Percentiles rank a stretch among this genome's conserved stretches.
These are phyloP conservation scores for Caenorhabditis briggsae DNA, from an alignment of 1,140 invertebrate species.

Conservation along the genomic window DNA sequence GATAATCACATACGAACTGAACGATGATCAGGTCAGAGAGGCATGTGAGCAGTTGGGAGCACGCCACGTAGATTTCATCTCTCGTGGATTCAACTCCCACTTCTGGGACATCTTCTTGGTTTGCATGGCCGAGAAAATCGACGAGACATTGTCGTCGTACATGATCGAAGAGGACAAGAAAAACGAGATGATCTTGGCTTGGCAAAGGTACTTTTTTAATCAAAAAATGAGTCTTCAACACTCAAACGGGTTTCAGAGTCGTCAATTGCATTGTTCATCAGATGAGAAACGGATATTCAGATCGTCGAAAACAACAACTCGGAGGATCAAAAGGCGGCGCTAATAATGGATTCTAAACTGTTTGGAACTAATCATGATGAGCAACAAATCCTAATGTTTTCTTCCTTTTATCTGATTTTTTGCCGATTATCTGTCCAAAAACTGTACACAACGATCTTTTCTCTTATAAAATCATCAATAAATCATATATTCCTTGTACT, in stretches of 20 bases:
- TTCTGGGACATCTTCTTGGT: conserved; percentile 67
- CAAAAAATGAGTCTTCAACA: not conserved
- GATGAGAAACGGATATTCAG: conserved; percentile 63
- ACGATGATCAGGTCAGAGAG: conserved; percentile 57
- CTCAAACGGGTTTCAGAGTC: conserved; percentile 24
- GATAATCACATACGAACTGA: conserved; percentile 58
- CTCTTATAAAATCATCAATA: not conserved
- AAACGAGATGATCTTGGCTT: conserved; percentile 59
- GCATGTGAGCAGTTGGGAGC: conserved; percentile 61
- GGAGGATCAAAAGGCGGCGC: conserved; percentile 10
- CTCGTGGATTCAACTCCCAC: conserved; percentile 63
- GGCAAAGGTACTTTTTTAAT: conserved; percentile 49
- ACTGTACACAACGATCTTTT: conserved; percentile 46
- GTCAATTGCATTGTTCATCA: conserved; percentile 63
- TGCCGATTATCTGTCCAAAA: not conserved
- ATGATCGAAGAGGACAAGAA: conserved; percentile 46
- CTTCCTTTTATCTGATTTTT: not conserved
- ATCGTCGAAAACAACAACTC: conserved; percentile 57
- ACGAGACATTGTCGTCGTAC: conserved; percentile 58
- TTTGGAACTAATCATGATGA: not conserved
- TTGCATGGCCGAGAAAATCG: conserved; percentile 64
- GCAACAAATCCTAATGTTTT: not conserved
- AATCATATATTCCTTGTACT: not conserved
- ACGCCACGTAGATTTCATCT: conserved; percentile 64
- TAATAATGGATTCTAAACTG: conserved; percentile 35